Evolutionary conservation across 2,797 vertebrate species (phyloP).

Genomic region (Nyctalus aviator): DNA sequence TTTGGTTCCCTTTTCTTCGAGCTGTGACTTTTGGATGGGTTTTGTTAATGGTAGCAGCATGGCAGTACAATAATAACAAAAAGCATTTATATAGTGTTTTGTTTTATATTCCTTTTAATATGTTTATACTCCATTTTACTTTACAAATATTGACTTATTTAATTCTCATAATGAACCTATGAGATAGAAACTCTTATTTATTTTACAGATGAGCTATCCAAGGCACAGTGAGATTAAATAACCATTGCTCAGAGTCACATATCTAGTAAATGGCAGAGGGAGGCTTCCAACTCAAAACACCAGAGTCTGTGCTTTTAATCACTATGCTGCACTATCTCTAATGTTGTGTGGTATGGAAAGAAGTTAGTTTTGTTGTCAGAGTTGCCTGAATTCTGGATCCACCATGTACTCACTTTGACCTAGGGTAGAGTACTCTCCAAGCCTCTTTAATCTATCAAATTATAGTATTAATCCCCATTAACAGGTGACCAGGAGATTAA

Average conservation of each 20-base stretch:
- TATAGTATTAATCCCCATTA: neutral
- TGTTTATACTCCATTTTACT: neutral
- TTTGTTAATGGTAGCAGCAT: neutral
- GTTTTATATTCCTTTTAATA: neutral
- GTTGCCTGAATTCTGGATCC: neutral
- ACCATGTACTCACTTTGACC: neutral
- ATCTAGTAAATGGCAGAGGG: constrained; percentile 24
- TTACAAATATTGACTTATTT: constrained; percentile 44
- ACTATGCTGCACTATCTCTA: neutral
- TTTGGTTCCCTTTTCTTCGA: neutral
- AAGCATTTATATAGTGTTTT: neutral
- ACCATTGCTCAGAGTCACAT: constrained; percentile 8
- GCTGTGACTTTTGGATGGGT: neutral
- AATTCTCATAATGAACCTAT: neutral
- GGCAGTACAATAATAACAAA: neutral
- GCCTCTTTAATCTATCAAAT: neutral
- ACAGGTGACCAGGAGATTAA: neutral
- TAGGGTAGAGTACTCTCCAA: neutral
- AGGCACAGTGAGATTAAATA: neutral
- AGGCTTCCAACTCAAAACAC: neutral
- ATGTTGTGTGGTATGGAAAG: neutral
- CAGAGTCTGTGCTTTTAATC: neutral
- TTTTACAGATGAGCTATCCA: constrained; percentile 22
- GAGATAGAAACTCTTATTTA: neutral
- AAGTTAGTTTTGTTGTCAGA: neutral